Percentiles rank a stretch among this genome's conserved stretches.
These are phyloP conservation scores for Planococcus citri DNA, from an alignment of 1,140 invertebrate genomes.

Conservation along the genomic window DNA sequence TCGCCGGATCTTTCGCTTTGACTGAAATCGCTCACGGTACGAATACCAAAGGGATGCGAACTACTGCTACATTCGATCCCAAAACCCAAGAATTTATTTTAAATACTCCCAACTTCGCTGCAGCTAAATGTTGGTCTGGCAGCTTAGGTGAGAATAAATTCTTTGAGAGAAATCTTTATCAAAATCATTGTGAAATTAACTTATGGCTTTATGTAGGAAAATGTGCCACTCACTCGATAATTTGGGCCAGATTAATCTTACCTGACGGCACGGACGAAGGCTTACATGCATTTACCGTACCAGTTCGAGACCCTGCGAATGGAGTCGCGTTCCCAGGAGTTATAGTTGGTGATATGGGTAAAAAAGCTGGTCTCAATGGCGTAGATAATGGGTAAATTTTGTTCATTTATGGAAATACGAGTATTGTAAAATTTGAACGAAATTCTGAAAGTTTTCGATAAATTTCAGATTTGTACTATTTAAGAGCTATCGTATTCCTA, in stretches of 20 bases:
- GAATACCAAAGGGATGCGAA: constrained; percentile 81
- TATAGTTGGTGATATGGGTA: constrained; percentile 68
- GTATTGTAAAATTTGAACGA: background rate
- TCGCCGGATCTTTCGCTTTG: constrained; percentile 65
- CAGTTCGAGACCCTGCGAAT: constrained; percentile 62
- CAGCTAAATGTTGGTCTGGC: constrained; percentile 90
- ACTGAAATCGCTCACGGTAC: constrained; percentile 91
- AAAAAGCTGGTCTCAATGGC: constrained; percentile 77
- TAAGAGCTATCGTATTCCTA: constrained; percentile 69
- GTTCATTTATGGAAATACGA: constrained; percentile 18
- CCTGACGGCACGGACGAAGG: constrained; percentile 63
- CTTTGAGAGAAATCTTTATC: background rate
- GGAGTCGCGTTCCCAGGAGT: constrained; percentile 56
- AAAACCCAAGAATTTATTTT: constrained; percentile 67
- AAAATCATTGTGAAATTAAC: background rate
- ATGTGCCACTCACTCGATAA: constrained; percentile 69
- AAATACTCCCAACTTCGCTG: constrained; percentile 83
- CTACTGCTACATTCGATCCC: constrained; percentile 76
- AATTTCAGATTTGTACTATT: constrained; percentile 66
- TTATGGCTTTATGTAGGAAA: constrained; percentile 39
- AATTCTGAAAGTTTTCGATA: background rate
- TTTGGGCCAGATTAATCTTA: constrained; percentile 80
- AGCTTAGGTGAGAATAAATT: constrained; percentile 52
- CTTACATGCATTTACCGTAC: constrained; percentile 71
- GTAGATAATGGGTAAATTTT: constrained; percentile 70